A percentile compares a stretch with the other conserved stretches of the same genome.
phyloP scores from a whole-genome alignment of 2,888 invertebrate species.

The Andrena fulva region DNA sequence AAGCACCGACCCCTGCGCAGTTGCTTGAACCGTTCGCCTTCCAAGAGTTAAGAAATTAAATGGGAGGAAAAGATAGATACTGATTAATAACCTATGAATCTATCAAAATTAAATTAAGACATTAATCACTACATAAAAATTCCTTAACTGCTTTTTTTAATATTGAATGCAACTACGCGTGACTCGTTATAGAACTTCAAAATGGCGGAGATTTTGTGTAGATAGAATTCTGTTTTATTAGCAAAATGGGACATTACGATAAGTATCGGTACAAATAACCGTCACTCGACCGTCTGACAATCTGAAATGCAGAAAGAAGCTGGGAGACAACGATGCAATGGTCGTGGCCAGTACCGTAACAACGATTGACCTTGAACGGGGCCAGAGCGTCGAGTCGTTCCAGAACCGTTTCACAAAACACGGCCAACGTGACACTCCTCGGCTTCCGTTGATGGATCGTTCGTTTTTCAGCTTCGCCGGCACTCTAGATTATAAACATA shows the following conservation, averaged over 20 bases:
- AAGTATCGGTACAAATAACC: not conserved
- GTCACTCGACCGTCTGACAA: not conserved
- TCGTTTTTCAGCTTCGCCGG: not conserved
- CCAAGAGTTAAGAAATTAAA: too few relatives aligned
- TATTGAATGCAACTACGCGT: too few relatives aligned
- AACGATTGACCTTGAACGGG: slow-evolving; percentile 60
- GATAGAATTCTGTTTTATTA: too few relatives aligned
- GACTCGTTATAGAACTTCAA: too few relatives aligned
- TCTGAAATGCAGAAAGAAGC: not conserved
- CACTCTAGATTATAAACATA: not conserved
- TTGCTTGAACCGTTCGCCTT: too few relatives aligned
- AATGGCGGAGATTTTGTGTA: too few relatives aligned
- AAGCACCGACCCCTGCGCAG: too few relatives aligned
- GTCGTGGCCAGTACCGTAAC: slow-evolving; percentile 46
- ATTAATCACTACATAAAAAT: too few relatives aligned
- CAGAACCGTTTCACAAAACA: slow-evolving; percentile 18
- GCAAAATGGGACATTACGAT: not conserved
- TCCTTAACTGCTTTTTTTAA: too few relatives aligned
- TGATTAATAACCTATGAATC: too few relatives aligned
- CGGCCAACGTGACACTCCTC: slow-evolving; percentile 5
- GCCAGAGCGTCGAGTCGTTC: slow-evolving; percentile 47
- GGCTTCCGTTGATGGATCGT: slow-evolving; percentile 4
- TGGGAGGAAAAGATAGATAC: too few relatives aligned
- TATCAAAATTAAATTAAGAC: too few relatives aligned
- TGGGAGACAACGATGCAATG: slow-evolving; percentile 3